Conservation (phyloP, 2,113 vertebrate genomes). For the Camarhynchus parvulus region DNA sequence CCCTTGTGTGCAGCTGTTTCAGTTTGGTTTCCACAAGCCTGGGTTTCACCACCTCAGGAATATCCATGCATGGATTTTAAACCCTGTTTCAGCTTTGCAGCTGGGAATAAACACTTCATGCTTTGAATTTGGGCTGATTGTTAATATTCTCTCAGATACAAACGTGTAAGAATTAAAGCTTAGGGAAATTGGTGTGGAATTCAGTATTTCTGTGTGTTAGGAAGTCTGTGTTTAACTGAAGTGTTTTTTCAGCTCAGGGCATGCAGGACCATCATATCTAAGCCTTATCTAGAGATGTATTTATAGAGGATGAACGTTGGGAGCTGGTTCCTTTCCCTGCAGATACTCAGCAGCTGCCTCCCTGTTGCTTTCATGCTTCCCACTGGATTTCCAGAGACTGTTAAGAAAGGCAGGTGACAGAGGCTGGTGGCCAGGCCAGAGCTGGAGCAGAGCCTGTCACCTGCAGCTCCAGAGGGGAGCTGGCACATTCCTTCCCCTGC, state of each 20-base stretch:
- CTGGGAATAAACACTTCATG: neutral
- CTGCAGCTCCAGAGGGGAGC: constrained; percentile 30
- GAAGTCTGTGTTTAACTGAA: neutral
- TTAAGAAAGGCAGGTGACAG: neutral
- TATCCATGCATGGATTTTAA: neutral
- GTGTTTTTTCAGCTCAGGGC: neutral
- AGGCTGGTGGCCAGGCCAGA: neutral
- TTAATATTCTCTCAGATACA: neutral
- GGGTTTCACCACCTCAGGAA: neutral
- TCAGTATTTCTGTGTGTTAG: neutral
- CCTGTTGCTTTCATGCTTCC: neutral
- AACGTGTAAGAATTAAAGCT: neutral
- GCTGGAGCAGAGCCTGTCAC: constrained; percentile 5
- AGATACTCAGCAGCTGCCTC: neutral
- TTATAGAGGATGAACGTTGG: neutral
- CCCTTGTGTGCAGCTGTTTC: neutral
- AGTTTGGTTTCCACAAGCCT: neutral
- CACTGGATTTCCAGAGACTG: fast-evolving
- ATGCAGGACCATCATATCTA: neutral
- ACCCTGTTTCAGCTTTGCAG: neutral
- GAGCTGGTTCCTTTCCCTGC: neutral
- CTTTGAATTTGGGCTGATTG: neutral
- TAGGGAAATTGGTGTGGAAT: neutral
- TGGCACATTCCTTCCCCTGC: constrained; percentile 23
- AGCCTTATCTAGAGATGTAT: neutral